A percentile compares a stretch with the other conserved stretches of the same genome.
Evolutionary conservation across 1,140 invertebrate species (phyloP).

Genomic region (Drosophila saltans): DNA sequence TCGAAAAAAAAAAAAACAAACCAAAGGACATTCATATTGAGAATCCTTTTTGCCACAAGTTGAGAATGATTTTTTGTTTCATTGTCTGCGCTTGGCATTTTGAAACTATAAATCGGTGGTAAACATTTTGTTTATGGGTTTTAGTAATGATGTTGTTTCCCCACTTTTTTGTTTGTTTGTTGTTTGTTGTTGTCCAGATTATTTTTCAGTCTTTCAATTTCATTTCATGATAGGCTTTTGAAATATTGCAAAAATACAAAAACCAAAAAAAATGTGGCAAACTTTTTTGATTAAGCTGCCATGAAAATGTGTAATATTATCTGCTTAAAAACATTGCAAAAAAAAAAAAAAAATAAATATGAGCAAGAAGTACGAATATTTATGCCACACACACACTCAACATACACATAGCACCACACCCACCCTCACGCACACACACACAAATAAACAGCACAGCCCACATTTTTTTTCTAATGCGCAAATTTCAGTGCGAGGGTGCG

Average conservation of each 20-base stretch:
- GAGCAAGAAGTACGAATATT: background rate
- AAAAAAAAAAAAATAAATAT: background rate
- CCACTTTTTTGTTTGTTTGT: too few relatives aligned
- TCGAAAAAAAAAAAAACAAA: too few relatives aligned
- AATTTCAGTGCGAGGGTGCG: slow-evolving; percentile 58
- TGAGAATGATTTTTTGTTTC: too few relatives aligned
- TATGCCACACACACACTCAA: slow-evolving; percentile 1
- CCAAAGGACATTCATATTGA: too few relatives aligned
- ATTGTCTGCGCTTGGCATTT: too few relatives aligned
- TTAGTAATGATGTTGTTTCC: too few relatives aligned
- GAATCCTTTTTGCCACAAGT: too few relatives aligned
- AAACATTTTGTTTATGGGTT: too few relatives aligned
- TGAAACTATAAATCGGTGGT: too few relatives aligned
- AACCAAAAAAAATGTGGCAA: background rate
- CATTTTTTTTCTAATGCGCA: slow-evolving; percentile 76
- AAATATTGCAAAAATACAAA: background rate
- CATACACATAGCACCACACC: slow-evolving; percentile 20
- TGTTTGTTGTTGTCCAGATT: too few relatives aligned
- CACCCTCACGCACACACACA: slow-evolving; percentile 13
- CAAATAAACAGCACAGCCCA: slow-evolving; percentile 42
- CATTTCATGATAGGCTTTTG: background rate
- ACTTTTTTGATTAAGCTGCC: slow-evolving; percentile 6
- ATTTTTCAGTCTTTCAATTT: background rate
- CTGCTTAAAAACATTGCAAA: slow-evolving; percentile 9
- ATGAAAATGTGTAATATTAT: slow-evolving; percentile 10